Evolutionary conservation across 2,797 vertebrate species (phyloP).

Genomic region (Geotrypetes seraphini): DNA sequence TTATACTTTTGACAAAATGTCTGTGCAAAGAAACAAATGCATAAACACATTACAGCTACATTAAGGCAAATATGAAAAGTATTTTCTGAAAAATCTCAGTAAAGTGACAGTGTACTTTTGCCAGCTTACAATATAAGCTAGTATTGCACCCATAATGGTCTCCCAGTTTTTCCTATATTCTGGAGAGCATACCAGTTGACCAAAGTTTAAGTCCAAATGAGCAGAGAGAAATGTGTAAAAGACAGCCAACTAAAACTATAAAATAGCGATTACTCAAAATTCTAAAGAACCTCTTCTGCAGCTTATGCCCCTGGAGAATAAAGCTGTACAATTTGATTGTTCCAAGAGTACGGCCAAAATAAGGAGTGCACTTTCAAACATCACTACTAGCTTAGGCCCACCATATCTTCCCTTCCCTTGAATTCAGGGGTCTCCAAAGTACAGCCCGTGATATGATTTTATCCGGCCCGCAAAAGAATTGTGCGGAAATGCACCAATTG

Average conservation of each 20-base stretch:
- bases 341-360: constrained; percentile 16
- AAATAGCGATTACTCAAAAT: neutral
- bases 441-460: too few relatives aligned
- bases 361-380: neutral
- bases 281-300: constrained; percentile 22
- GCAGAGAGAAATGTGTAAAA: constrained; percentile 20
- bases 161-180: constrained; percentile 58
- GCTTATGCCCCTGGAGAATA: too few relatives aligned
- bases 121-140: constrained; percentile 68
- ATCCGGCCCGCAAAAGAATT: too few relatives aligned
- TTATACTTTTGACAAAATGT: constrained; percentile 67
- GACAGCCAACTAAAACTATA: neutral
- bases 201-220: constrained; percentile 44
- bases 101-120: constrained; percentile 86
- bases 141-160: constrained; percentile 80
- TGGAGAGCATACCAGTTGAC: constrained; percentile 51
- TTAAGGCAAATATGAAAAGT: constrained; percentile 87
- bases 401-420: neutral
- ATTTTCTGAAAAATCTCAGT: constrained; percentile 72
- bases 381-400: neutral
- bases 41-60: constrained; percentile 82
- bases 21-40: constrained; percentile 85
- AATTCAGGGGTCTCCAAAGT: too few relatives aligned
- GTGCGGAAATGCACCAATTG: too few relatives aligned
- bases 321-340: constrained; percentile 19